Base-by-base conservation (phyloP, 2,888 invertebrate genomes). In the Ophioninae sp. region DNA sequence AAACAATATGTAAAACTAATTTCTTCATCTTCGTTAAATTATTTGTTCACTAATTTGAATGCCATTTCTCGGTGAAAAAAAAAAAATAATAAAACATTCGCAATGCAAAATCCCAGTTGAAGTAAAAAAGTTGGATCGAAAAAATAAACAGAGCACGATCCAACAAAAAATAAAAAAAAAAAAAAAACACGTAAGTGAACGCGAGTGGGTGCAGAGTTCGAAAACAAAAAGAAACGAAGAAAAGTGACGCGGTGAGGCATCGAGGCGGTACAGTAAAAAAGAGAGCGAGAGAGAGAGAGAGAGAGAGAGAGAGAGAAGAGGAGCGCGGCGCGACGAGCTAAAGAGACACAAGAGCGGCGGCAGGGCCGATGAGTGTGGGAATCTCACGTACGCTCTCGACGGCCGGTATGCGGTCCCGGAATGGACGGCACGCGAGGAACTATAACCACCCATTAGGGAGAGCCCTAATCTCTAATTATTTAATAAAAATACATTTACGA, bases 401-500 rank as follows among this genome's bases (percentile, higher is more conserved):
- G 79, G 72, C 79, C 89, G 92, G 92, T 91, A 92, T 92, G 91
- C 88, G 13, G 50, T 50, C 50, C 86, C 87, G 91, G 92, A 92
- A 92, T 93, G 92, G 89, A 89, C 90, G 91, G 91, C 92, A 92
- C 91, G 92, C 90, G 90, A 89, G 89, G 90, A 88, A 88, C 91
- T 90, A 50, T 50, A 91, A 92, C 92, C 92, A 90, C 84, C 91
- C 89, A 91, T 92, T 92, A 92, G 90, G 88, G 85, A 83, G 88
- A 90, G 87, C 91, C 89, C 91, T 90, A 92, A 92, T 92, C 93
- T 91, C 93, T 93, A 93, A 93, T 93, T 93, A 93, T 93, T 93
- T 93, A 93, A 93, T 93, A 92, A 93, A 92, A 93, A 92, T 91
- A 92, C 92, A 91, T 93, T 93, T 92, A 92, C 92, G 92, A 92